Evolutionary conservation across 2,888 invertebrate species (phyloP), one percentile per base, ranked within the genome.

Genomic region (Spilarctia lutea): DNA sequence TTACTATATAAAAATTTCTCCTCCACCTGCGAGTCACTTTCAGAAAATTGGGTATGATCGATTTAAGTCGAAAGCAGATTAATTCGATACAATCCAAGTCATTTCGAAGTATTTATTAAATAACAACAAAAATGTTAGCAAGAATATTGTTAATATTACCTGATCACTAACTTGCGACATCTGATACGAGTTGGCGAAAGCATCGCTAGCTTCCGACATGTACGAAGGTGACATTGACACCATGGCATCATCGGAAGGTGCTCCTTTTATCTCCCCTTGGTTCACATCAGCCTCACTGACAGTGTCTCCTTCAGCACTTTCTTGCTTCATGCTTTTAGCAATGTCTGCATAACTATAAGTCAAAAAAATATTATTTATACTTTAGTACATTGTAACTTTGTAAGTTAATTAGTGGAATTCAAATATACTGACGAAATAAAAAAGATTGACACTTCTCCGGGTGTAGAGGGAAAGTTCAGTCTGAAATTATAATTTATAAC

Each of bases 281-380:
- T 77, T 87, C 11, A 52, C 72, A 0, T 90, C 91, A 0, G 79
- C 68, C 13, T 91, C 91, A 35, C 72, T 86, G 8, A 73, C 77
- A 0, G 81, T 72, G 4, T 92, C 92, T 0, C 72, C 67, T 10
- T 93, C 92, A 0, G n/a, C 75, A 0, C 60, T 77, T 56, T 94
- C 93, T 24, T 88, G 89, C 74, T 94, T 93, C 71, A 86, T 92
- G 75, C 96, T 96, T 83, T 97, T 97, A 73, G 97, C 96, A 8
- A 98, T 97, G 85, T 98, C 98, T 0, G 96, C 94, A 84, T 97
- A 97, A 90, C 98, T 97, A 86, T 30, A 93, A 93, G 45, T 68
- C 2, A 73, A 71, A 56, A 30, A 48, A 52, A 24, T 8, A 52
- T 52, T 8, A 6, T 13, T n/a, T n/a, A n/a, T 16, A 56, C 24